Evolutionary conservation across 2,797 vertebrate genomes (phyloP).

Genomic region (Tangara arthus): DNA sequence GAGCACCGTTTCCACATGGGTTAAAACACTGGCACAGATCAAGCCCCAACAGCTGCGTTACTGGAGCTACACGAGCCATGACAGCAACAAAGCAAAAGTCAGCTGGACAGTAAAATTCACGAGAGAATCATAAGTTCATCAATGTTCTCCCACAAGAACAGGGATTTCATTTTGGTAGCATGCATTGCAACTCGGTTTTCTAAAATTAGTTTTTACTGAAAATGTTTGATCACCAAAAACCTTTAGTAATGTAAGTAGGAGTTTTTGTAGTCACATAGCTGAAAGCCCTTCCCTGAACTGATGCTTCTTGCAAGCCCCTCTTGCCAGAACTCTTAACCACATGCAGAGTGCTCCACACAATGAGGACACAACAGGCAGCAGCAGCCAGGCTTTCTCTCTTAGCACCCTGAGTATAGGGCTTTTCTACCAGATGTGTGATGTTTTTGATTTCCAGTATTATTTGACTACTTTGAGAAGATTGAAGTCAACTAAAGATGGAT

Average conservation of each 20-base stretch:
- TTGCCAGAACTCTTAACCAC: background rate
- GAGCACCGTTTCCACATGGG: conserved; percentile 89
- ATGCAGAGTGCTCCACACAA: background rate
- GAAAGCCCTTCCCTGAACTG: conserved; percentile 14
- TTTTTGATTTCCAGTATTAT: background rate
- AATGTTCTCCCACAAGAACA: background rate
- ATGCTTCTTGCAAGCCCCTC: conserved; percentile 14
- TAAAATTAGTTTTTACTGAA: conserved; percentile 59
- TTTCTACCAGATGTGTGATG: background rate
- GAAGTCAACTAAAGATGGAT: background rate
- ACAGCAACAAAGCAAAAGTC: conserved; percentile 11
- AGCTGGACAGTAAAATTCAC: background rate
- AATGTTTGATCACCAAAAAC: conserved; percentile 30
- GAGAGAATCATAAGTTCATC: background rate
- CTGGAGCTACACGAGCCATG: background rate
- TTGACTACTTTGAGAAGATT: background rate
- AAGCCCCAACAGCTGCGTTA: background rate
- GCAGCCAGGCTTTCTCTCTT: background rate
- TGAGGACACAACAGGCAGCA: background rate
- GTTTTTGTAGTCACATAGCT: conserved; percentile 52
- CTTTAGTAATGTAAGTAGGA: conserved; percentile 40
- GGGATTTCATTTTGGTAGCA: background rate
- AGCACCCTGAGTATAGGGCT: background rate
- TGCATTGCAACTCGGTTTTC: conserved; percentile 46
- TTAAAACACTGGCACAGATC: conserved; percentile 39